Conservation (phyloP, 2,113 vertebrate species). For the Zeus faber region DNA sequence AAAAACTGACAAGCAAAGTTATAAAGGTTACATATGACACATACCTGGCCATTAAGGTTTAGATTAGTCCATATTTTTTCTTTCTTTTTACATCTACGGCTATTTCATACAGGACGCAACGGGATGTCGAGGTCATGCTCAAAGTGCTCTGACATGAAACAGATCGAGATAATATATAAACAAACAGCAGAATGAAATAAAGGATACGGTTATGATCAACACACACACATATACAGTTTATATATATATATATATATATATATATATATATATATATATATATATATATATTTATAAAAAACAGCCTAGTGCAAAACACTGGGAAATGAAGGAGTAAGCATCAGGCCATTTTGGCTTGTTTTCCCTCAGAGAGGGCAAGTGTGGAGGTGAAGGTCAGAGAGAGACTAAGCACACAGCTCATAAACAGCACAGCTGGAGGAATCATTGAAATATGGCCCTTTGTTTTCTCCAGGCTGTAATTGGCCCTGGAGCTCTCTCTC, state of each 20-base stretch:
- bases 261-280: no score
- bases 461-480: slow-evolving; percentile 70
- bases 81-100: slow-evolving; percentile 76
- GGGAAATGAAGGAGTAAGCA: slow-evolving; percentile 68
- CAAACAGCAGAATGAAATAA: slow-evolving; percentile 49
- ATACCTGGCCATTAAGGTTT: slow-evolving; percentile 85
- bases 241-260: no score
- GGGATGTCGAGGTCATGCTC: slow-evolving; percentile 78
- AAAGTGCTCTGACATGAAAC: slow-evolving; percentile 72
- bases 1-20: slow-evolving; percentile 90
- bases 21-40: slow-evolving; percentile 95
- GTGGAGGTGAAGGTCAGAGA: slow-evolving; percentile 72
- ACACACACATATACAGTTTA: no score
- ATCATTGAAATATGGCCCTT: slow-evolving; percentile 73
- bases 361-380: slow-evolving; percentile 70
- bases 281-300: neutral
- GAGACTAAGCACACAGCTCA: slow-evolving; percentile 72
- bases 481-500: slow-evolving; percentile 66
- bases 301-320: no score
- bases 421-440: slow-evolving; percentile 74
- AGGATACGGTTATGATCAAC: slow-evolving; percentile 39
- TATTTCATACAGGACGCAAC: slow-evolving; percentile 80
- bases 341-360: slow-evolving; percentile 68
- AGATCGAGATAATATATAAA: slow-evolving; percentile 47
- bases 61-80: slow-evolving; percentile 83